Base-by-base conservation (phyloP, 2,113 vertebrate genomes). In the Neomonachus schauinslandi region DNA sequence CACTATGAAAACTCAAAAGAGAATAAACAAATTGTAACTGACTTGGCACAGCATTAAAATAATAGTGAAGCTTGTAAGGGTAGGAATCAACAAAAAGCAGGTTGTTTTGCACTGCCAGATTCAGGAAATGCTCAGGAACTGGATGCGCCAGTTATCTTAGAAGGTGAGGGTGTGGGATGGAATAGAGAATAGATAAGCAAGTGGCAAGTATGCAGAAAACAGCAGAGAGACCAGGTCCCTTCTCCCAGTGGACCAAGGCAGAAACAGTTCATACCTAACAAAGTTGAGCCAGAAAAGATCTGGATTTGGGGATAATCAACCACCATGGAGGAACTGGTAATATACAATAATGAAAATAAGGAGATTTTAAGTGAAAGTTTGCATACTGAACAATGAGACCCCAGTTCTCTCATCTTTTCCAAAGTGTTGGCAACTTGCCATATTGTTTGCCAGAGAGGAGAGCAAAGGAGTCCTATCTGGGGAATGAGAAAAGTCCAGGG, bases 1-100 rank as follows among this genome's bases (percentile, higher is more conserved):
- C 6, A 67, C 80, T 97, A 71, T 87, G 96, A 96, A 95, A 90
- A 51, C 33, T 91, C 81, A 53, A 80, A 94, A 80, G 80, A 93
- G 65, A 89, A 95, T 53, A 95, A 89, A 88, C 36, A 82, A 97
- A 81, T 88, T 76, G 33, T 49, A 84, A 81, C 76, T 84, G 24
- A 76, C 39, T 85, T 95, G 95, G 80, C 87, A 94, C 24, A 72
- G 4, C 74, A 72, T 88, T 96, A 81, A 83, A 92, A 42, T 92
- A 63, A 95, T 26, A 90, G 53, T 87, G 89, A 90, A 83, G 65
- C 67, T 89, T 82, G 8, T 31, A 26, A 31, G 42, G 19, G 31
- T 13, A 85, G 42, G 22, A 85, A 83, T 79, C 59, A 42, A 57
- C 28, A 57, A 55, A 86, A 82, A 69, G 15, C 57, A 77, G 46